Evolutionary conservation across 2,888 invertebrate genomes (phyloP), one percentile per base, ranked within the genome.

Genomic region (Spicauda simplicius): DNA sequence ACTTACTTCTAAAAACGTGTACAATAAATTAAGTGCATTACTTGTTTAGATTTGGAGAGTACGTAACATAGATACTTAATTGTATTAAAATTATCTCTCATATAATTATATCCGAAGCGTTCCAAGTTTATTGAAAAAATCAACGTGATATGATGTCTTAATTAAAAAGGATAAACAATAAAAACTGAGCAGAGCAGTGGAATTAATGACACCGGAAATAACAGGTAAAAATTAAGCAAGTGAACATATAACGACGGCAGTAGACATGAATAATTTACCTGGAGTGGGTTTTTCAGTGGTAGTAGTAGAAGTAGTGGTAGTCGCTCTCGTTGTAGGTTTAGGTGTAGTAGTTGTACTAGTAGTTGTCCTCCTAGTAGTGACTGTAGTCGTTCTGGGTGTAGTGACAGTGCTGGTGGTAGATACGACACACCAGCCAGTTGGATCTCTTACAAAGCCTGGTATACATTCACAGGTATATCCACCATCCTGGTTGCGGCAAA

Each of bases 391-490:
- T 20, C 65, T 72, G 7, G 73, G 74, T 11, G 73, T 72, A 7
- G 72, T 69, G 20, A 70, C 70, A 20, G 70, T 70, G n/a, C 75
- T 67, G 33, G 74, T 74, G 18, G 71, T 61, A 10, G 69, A 64
- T 12, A 73, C 72, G 0, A 70, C 74, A 67, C 92, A 92, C 81
- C 84, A 88, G 6, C 88, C 90, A 4, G 81, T 80, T 0, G 88
- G 84, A 76, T 97, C 97, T 69, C 94, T 93, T 14, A 94, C 85
- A 83, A 97, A 98, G 0, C 98, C 98, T 0, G 94, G 84, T 0
- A 97, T 96, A 80, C 98, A 98, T 33, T 95, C 94, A 81, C 98
- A 98, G 18, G 91, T 88, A 83, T 97, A 98, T 7, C 97, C 97
- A 0, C 98, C 98, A 0, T 96, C 96, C 0, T 95, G 94, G 82